These are phyloP conservation scores for Cheiracanthium punctorium DNA, from an alignment of 2,888 invertebrate species.

Conservation along the genomic window DNA sequence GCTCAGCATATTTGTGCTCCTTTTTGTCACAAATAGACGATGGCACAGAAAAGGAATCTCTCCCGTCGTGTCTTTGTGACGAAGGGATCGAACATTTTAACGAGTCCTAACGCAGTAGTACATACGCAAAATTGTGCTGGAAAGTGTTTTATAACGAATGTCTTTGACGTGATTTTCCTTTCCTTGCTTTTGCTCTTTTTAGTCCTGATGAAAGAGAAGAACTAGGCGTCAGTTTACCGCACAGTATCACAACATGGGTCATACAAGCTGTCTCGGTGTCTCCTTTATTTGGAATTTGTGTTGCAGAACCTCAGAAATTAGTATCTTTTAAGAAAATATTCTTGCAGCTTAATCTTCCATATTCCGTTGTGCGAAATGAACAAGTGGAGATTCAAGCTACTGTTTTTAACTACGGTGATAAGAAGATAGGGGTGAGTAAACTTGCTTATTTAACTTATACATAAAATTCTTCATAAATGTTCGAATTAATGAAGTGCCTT, in stretches of 20 bases:
- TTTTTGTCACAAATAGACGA: too few species aligned
- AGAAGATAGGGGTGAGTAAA: slow-evolving; percentile 54
- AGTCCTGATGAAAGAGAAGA: slow-evolving; percentile 44
- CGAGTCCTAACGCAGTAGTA: too few species aligned
- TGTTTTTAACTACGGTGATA: slow-evolving; percentile 71
- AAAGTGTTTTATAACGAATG: too few species aligned
- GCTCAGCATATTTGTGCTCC: too few species aligned
- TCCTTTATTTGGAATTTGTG: slow-evolving; percentile 70
- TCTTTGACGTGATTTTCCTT: neutral
- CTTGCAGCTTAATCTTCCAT: slow-evolving; percentile 72
- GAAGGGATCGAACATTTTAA: too few species aligned
- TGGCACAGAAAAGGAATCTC: too few species aligned
- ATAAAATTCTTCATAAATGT: too few species aligned
- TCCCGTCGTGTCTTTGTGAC: too few species aligned
- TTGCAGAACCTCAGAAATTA: slow-evolving; percentile 66
- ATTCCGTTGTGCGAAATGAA: slow-evolving; percentile 72
- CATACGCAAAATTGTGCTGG: too few species aligned
- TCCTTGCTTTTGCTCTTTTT: neutral
- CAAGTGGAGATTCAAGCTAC: slow-evolving; percentile 72
- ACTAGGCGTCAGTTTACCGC: slow-evolving; percentile 65
- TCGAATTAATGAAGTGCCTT: too few species aligned
- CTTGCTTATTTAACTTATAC: too few species aligned
- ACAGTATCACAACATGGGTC: slow-evolving; percentile 73
- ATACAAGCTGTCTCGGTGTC: slow-evolving; percentile 71
- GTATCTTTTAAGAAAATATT: slow-evolving; percentile 71